Base-by-base conservation (phyloP, 2,888 invertebrate genomes). In the Eueremaeus valkanovi region DNA sequence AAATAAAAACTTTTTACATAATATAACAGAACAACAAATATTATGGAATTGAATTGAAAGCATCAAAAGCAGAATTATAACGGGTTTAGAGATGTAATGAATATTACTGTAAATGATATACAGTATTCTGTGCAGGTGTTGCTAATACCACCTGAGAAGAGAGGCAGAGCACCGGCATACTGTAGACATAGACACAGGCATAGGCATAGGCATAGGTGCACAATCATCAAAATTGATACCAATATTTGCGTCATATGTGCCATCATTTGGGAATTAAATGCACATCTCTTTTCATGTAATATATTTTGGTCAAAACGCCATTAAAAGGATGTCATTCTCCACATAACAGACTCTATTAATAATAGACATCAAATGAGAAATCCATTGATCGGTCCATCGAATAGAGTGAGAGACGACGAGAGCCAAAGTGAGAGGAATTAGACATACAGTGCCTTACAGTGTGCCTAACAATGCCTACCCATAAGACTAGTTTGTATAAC, bases 1-100 rank as follows among this genome's bases (percentile, higher is more conserved):
- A 66, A 66, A 66, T 66, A 66, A 66, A 66, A 66, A 33, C 21
- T 66, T 36, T 40, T 21, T 66, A 66, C 36, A 63, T 13, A 55
- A 61, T 21, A 49, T 49, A n/a, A 49, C 49, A 49, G 5, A 49
- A n/a, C n/a, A 45, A 45, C 18, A 45, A 16, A 16, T 61, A 21
- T 31, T 31, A 61, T 29, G 31, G 13, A 61, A 27, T 61, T 61
- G 27, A 61, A 61, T 51, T 16, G 21, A 51, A 51, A 51, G 21
- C 51, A 51, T 24, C 51, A 24, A n/a, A 51, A 51, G n/a, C n/a
- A n/a, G 21, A 51, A 51, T 51, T 21, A 51, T 24, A 21, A 51
- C 2, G 51, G 24, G 13, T 51, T 51, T 51, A n/a, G 3, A 51
- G 16, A 51, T n/a, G 8, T 51, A 51, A 21, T 21, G 45, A 3